Conservation (phyloP, 2,113 vertebrate species). For the Uria aalge region DNA sequence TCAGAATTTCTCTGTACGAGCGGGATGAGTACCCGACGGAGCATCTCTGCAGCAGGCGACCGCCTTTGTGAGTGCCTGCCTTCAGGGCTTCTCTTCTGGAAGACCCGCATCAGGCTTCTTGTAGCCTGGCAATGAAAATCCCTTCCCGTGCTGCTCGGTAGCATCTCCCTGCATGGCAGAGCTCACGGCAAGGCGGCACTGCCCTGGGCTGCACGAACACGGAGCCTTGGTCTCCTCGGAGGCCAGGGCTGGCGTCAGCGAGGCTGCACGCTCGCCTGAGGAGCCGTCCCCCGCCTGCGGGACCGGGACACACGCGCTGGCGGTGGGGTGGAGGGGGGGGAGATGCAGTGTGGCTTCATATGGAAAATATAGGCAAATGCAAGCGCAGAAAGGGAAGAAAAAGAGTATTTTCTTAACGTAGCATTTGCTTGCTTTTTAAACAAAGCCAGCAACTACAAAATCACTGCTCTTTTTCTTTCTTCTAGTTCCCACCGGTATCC, state of each 20-base stretch:
- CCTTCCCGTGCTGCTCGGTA: not conserved
- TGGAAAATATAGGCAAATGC: not conserved
- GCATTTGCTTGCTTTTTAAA: not conserved
- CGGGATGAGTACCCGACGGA: not conserved
- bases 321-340: fast-evolving
- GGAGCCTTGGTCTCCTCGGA: not conserved
- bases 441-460: not conserved
- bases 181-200: not conserved
- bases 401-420: not conserved
- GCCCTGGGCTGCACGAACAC: not conserved
- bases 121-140: not conserved
- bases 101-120: not conserved
- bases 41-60: not conserved
- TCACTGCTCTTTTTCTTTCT: not conserved
- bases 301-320: fast-evolving
- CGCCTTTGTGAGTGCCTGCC: not conserved
- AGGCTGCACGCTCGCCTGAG: fast-evolving
- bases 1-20: fast-evolving
- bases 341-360: fast-evolving
- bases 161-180: not conserved
- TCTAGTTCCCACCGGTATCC: not conserved
- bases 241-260: not conserved
- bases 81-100: not conserved
- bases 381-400: not conserved
- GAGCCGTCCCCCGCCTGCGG: not conserved